Conservation (phyloP, 2,113 vertebrate genomes). For the Morone saxatilis region DNA sequence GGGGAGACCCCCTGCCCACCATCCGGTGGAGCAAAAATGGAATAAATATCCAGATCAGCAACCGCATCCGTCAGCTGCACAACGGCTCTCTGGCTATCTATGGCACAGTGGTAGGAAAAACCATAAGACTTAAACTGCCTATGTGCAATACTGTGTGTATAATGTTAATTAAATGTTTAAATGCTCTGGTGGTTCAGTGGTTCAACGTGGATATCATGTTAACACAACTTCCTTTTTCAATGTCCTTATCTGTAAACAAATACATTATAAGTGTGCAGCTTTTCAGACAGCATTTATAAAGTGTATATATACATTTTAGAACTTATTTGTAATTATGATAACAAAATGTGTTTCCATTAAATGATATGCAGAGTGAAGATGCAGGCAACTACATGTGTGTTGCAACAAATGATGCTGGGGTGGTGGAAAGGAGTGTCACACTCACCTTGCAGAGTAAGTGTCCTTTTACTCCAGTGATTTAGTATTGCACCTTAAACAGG, state of each 20-base stretch:
- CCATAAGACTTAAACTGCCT: not conserved
- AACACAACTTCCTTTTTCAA: not conserved
- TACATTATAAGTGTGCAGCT: not conserved
- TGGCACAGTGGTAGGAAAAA: slow-evolving; percentile 90
- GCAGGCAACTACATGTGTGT: slow-evolving; percentile 95
- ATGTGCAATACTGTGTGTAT: not conserved
- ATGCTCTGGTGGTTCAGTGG: not conserved
- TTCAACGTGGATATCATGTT: not conserved
- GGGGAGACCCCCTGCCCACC: slow-evolving; percentile 92
- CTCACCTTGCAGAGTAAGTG: slow-evolving; percentile 93
- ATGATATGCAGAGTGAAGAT: slow-evolving; percentile 89
- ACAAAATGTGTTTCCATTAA: not conserved
- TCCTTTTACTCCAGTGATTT: not conserved
- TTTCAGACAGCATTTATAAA: not conserved
- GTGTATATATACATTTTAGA: not conserved
- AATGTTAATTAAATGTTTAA: not conserved
- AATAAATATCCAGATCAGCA: slow-evolving; percentile 85
- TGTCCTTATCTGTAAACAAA: not conserved
- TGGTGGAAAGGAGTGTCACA: slow-evolving; percentile 90
- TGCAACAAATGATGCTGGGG: slow-evolving; percentile 93
- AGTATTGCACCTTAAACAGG: not conserved
- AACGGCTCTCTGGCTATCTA: slow-evolving; percentile 97
- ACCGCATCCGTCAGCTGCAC: slow-evolving; percentile 89
- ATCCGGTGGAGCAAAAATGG: slow-evolving; percentile 96
- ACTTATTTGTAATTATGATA: not conserved